phyloP scores from a whole-genome alignment of 1,140 invertebrate genomes.

The Schlechtendalia chinensis region DNA sequence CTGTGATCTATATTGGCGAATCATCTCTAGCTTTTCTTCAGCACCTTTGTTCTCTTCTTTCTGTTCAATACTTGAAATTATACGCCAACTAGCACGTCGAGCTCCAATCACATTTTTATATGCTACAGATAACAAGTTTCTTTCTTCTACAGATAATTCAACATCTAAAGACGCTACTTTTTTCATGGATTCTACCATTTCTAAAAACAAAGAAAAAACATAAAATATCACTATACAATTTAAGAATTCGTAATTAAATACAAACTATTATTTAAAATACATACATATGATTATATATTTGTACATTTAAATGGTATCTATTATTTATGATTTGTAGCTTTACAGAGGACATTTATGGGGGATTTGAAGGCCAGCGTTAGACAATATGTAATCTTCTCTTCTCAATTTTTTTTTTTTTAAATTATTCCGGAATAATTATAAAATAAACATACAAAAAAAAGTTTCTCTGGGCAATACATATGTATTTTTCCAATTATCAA shows the following conservation, averaged over 20 bases:
- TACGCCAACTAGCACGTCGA: slow-evolving; percentile 93
- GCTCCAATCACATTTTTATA: slow-evolving; percentile 99
- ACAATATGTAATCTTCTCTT: no score
- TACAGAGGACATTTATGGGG: no score
- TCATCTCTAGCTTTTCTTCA: slow-evolving; percentile 89
- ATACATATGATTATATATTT: no score
- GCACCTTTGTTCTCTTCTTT: slow-evolving; percentile 77
- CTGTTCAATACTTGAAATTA: slow-evolving; percentile 95
- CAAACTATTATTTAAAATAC: background rate
- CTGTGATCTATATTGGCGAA: slow-evolving; percentile 87
- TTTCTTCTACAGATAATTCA: slow-evolving; percentile 90
- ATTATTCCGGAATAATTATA: no score
- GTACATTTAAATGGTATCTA: no score
- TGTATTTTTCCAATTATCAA: no score
- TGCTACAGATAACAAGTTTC: slow-evolving; percentile 95
- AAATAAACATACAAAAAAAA: no score
- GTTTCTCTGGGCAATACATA: no score
- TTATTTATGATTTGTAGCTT: no score
- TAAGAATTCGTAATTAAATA: background rate
- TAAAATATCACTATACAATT: background rate
- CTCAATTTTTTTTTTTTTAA: no score
- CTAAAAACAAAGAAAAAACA: slow-evolving; percentile 56
- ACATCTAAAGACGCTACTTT: slow-evolving; percentile 73
- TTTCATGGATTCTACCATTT: slow-evolving; percentile 74
- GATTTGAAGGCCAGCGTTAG: no score